Evolutionary conservation across 2,797 vertebrate genomes (phyloP).

Genomic region (Aplochiton taeniatus): DNA sequence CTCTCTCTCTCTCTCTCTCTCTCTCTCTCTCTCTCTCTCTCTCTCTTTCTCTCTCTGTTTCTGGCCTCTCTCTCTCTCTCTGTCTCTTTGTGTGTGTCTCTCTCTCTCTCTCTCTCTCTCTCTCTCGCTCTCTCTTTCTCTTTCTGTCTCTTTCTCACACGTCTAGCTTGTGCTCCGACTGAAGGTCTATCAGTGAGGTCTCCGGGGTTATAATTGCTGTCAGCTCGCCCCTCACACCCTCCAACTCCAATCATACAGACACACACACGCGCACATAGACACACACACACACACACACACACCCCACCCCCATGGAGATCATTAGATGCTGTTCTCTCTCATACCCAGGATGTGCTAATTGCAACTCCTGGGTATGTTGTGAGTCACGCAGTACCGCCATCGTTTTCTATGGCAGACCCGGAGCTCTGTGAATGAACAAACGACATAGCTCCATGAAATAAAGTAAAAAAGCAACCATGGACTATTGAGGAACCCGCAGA

Average conservation of each 20-base stretch:
- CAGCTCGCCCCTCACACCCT: slow-evolving; percentile 56
- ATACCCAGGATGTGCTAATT: slow-evolving; percentile 63
- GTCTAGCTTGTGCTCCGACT: background rate
- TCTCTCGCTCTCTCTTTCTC: too few species aligned
- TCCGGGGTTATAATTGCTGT: slow-evolving; percentile 70
- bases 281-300: too few species aligned
- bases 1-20: too few species aligned
- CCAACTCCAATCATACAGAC: background rate
- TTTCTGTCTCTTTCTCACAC: too few species aligned
- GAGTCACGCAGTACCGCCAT: slow-evolving; percentile 45
- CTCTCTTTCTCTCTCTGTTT: background rate
- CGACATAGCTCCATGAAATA: too few species aligned
- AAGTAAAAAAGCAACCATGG: too few species aligned
- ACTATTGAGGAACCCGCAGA: too few species aligned
- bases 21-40: background rate
- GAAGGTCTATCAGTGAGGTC: slow-evolving; percentile 54
- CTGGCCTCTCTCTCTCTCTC: too few species aligned
- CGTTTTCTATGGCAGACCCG: slow-evolving; percentile 18
- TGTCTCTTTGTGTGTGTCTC: too few species aligned
- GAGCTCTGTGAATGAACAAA: too few species aligned
- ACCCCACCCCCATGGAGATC: slow-evolving; percentile 40
- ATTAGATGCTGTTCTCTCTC: slow-evolving; percentile 33
- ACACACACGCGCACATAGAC: too few species aligned
- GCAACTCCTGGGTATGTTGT: slow-evolving; percentile 46
- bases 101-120: too few species aligned